Conservation (phyloP, 2,797 vertebrate genomes). For the Centropyge bicolor region DNA sequence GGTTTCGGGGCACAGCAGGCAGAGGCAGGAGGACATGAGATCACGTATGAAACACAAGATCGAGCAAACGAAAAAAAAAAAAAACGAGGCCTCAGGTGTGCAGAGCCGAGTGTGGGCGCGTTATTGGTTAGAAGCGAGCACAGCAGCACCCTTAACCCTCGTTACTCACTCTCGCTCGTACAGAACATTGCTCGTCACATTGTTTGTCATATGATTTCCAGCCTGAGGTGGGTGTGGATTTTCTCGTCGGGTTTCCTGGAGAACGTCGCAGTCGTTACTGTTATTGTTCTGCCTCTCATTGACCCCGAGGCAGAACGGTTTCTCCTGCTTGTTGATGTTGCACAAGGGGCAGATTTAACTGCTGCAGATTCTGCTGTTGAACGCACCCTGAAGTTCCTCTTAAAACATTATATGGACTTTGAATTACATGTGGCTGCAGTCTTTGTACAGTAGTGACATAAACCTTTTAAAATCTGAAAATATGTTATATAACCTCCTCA, state of each 20-base stretch:
- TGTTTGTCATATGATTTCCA: not conserved
- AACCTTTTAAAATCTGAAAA: not conserved
- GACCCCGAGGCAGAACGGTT: conserved; percentile 31
- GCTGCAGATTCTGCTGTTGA: not conserved
- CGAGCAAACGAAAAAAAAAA: conserved; percentile 13
- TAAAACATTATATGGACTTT: not conserved
- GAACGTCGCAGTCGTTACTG: conserved; percentile 16
- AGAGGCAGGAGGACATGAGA: not conserved
- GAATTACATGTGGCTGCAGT: not conserved
- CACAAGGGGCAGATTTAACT: not conserved
- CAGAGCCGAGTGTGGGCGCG: not conserved
- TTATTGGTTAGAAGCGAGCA: conserved; percentile 10
- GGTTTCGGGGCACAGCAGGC: not conserved
- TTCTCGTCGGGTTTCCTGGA: conserved; percentile 10
- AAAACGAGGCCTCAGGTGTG: conserved; percentile 48
- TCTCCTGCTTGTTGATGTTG: conserved; percentile 25
- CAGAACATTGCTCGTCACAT: conserved; percentile 11
- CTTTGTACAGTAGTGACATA: not conserved
- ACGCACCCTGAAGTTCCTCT: not conserved
- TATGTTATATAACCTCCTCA: not conserved
- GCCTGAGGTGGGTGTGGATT: conserved; percentile 30
- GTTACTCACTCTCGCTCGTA: not conserved
- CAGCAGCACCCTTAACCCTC: conserved; percentile 6
- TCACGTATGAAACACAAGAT: conserved; percentile 1
- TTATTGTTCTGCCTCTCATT: conserved; percentile 5